These are phyloP conservation scores for Heliconius hewitsoni DNA, from an alignment of 1,140 invertebrate genomes.

Conservation along the genomic window DNA sequence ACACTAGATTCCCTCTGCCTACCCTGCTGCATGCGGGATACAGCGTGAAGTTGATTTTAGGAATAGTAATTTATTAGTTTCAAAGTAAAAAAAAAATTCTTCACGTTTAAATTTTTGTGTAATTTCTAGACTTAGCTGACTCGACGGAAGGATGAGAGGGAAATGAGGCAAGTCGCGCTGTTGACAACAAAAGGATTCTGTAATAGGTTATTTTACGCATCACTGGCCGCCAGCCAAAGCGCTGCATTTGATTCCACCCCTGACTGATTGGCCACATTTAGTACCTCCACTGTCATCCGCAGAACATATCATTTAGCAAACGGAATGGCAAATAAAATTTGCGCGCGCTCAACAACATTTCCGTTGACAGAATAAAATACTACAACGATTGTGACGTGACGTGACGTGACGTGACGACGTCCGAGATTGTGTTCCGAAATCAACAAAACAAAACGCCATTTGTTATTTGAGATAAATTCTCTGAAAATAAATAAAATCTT, in stretches of 20 bases:
- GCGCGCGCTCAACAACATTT: constrained; percentile 41
- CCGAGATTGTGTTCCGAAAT: not conserved
- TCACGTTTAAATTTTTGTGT: constrained; percentile 27
- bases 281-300: constrained; percentile 37
- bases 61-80: no score
- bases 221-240: constrained; percentile 59
- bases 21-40: no score
- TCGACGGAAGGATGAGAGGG: constrained; percentile 43
- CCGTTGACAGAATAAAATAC: constrained; percentile 38
- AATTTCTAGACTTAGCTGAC: constrained; percentile 32
- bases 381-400: constrained; percentile 20
- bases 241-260: constrained; percentile 50
- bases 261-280: constrained; percentile 52
- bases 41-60: no score
- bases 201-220: constrained; percentile 69
- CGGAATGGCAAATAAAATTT: constrained; percentile 45
- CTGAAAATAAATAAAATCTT: not conserved
- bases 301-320: constrained; percentile 50
- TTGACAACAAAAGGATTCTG: constrained; percentile 60
- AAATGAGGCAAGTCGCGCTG: constrained; percentile 45
- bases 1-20: no score
- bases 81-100: constrained; percentile 2
- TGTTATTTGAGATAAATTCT: not conserved
- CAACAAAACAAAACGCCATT: not conserved
- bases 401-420: not conserved